Evolutionary conservation across 2,113 vertebrate genomes (phyloP).

Genomic region (Amblyopsis rosae): DNA sequence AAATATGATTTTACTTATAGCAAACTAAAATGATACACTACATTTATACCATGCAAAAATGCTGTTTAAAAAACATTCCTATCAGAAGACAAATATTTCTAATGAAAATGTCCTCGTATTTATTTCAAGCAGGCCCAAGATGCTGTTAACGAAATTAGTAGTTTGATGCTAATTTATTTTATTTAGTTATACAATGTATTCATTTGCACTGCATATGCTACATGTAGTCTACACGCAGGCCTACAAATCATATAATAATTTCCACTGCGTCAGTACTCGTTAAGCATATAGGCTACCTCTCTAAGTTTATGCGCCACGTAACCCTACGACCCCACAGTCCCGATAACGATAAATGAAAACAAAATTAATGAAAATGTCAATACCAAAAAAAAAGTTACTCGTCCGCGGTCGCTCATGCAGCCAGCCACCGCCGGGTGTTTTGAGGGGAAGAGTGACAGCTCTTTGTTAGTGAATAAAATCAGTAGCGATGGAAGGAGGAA

Average conservation of each 20-base stretch:
- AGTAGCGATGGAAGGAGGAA: slow-evolving; percentile 84
- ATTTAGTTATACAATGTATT: too few relatives aligned
- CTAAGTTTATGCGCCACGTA: slow-evolving; percentile 5
- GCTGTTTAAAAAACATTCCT: slow-evolving; percentile 1
- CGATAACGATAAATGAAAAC: slow-evolving; percentile 27
- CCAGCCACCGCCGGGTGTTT: slow-evolving; percentile 79
- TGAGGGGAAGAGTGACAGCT: slow-evolving; percentile 92
- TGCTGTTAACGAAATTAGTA: neutral
- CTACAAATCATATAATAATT: neutral
- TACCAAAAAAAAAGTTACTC: slow-evolving; percentile 50
- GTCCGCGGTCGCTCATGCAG: slow-evolving; percentile 71
- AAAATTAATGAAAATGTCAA: slow-evolving; percentile 68
- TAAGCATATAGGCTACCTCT: neutral
- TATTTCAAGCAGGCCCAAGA: neutral
- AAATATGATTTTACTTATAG: neutral
- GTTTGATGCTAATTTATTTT: neutral
- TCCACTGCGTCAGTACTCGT: neutral
- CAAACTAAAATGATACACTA: neutral
- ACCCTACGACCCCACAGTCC: slow-evolving; percentile 11
- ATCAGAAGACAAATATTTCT: neutral
- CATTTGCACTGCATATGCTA: neutral
- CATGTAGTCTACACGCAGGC: neutral
- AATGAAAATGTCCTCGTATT: neutral
- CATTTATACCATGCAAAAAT: neutral
- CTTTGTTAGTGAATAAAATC: slow-evolving; percentile 98